phyloP scores from a whole-genome alignment of 1,140 invertebrate genomes.

The Heliconius congener region DNA sequence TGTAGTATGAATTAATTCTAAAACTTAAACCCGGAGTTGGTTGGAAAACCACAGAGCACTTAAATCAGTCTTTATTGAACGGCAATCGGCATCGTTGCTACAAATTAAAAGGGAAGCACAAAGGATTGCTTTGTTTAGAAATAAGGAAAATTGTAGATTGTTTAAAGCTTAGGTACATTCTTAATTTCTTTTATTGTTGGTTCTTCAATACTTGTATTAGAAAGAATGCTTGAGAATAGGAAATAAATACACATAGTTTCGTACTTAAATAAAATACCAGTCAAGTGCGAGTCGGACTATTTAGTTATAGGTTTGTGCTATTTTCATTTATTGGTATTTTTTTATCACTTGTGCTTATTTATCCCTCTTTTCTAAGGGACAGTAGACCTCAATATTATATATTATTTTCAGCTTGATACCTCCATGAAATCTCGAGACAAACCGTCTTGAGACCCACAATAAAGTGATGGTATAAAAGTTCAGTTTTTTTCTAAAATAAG shows the following conservation, averaged over 20 bases:
- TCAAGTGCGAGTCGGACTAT: no score
- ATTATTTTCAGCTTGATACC: no score
- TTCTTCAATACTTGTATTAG: background rate
- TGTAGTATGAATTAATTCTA: background rate
- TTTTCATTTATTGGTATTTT: no score
- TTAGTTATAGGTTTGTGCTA: no score
- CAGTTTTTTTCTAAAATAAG: no score
- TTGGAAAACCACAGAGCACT: background rate
- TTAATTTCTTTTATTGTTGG: background rate
- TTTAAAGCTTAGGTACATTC: constrained; percentile 7
- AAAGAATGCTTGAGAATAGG: background rate
- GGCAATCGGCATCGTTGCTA: constrained; percentile 12
- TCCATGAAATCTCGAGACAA: no score
- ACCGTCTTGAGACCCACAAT: no score
- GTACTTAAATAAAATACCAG: background rate
- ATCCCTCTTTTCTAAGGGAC: no score
- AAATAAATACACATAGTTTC: background rate
- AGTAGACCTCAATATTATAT: no score
- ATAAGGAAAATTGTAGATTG: constrained; percentile 1
- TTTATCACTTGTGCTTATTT: no score
- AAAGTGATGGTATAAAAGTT: no score
- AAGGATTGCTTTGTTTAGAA: constrained; percentile 13
- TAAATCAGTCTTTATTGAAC: background rate
- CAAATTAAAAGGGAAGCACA: constrained; percentile 8
- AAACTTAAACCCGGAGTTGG: background rate